Conservation (phyloP, 2,113 vertebrate genomes). For the Psilopsiagon aymara region DNA sequence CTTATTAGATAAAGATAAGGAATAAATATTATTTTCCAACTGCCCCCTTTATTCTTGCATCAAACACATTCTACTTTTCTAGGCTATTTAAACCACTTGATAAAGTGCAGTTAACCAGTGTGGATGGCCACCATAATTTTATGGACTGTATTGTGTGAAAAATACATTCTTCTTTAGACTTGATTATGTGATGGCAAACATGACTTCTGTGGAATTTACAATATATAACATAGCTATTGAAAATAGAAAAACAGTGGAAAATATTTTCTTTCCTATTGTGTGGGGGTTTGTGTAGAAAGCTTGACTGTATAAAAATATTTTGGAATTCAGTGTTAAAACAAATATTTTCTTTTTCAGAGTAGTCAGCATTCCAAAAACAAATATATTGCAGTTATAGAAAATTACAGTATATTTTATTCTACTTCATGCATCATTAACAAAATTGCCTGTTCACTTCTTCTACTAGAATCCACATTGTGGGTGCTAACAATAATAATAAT, state of each 20-base stretch:
- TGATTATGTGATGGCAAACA: background rate
- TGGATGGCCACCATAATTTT: background rate
- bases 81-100: background rate
- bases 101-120: background rate
- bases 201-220: background rate
- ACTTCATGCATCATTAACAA: background rate
- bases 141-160: background rate
- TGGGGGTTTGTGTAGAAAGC: background rate
- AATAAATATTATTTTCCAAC: background rate
- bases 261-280: background rate
- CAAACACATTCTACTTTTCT: background rate
- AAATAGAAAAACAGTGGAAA: background rate
- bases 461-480: background rate
- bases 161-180: background rate
- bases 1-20: background rate
- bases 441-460: background rate
- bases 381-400: background rate
- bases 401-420: background rate
- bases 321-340: background rate
- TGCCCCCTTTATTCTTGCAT: background rate
- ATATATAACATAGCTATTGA: background rate
- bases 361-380: background rate
- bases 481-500: background rate
- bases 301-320: background rate
- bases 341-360: background rate